Percentiles rank a stretch among this genome's conserved stretches.
phyloP scores from a whole-genome alignment of 1,140 invertebrate genomes.

The Halictus rubicundus region DNA sequence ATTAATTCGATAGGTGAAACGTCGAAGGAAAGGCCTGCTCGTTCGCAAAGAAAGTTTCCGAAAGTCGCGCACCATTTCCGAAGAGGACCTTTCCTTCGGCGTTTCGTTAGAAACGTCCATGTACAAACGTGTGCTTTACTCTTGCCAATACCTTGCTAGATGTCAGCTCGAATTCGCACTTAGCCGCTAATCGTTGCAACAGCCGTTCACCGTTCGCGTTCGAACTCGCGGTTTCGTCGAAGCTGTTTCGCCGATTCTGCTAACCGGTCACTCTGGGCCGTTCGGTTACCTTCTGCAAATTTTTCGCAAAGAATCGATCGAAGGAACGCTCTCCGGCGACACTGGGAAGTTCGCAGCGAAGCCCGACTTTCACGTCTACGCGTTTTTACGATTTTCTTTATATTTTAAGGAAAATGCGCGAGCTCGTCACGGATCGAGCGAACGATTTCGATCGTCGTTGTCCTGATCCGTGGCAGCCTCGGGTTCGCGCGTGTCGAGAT shows the following conservation, averaged over 20 bases:
- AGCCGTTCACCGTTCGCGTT: slow-evolving; percentile 30
- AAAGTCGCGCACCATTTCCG: neutral
- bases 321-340: neutral
- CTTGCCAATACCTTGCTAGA: slow-evolving; percentile 68
- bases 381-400: neutral
- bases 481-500: slow-evolving; percentile 9
- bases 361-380: neutral
- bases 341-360: neutral
- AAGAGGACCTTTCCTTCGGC: slow-evolving; percentile 19
- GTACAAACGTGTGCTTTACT: slow-evolving; percentile 77
- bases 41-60: neutral
- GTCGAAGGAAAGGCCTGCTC: slow-evolving; percentile 3
- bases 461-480: neutral
- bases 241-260: neutral
- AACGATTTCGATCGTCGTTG: neutral
- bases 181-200: slow-evolving; percentile 28
- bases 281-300: neutral
- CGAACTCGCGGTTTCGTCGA: neutral
- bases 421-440: neutral
- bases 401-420: neutral
- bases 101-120: slow-evolving; percentile 70
- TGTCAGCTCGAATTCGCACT: slow-evolving; percentile 44
- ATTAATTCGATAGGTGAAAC: slow-evolving; percentile 44
- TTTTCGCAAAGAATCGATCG: too few relatives aligned
- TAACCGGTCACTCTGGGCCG: slow-evolving; percentile 13